Percentiles rank a stretch among this genome's conserved stretches.
phyloP scores from a whole-genome alignment of 2,888 invertebrate species.

The Drosophila niveifrons region DNA sequence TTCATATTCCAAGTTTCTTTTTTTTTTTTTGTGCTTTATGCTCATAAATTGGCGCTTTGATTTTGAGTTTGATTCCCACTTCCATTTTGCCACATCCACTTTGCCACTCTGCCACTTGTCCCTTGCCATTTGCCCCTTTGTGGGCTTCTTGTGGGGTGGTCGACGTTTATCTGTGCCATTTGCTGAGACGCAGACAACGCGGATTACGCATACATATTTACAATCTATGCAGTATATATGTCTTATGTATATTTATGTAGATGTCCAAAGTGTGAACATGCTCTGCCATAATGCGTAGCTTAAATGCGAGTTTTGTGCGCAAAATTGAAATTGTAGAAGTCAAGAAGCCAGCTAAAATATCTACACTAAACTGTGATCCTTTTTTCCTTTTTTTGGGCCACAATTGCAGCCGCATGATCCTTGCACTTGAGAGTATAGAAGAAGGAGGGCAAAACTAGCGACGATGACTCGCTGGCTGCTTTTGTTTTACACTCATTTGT shows the following conservation, averaged over 20 bases:
- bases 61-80: slow-evolving; percentile 13
- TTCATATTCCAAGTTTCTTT: slow-evolving; percentile 1
- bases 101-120: background rate
- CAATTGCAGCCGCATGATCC: slow-evolving; percentile 1
- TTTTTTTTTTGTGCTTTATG: slow-evolving; percentile 3
- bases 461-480: slow-evolving; percentile 6
- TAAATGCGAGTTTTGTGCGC: background rate
- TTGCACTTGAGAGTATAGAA: background rate
- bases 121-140: background rate
- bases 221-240: background rate
- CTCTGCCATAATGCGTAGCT: slow-evolving; percentile 10
- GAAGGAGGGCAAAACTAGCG: background rate
- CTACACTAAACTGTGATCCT: background rate
- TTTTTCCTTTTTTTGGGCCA: background rate
- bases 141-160: too few species aligned
- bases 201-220: background rate
- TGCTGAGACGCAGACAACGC: slow-evolving; percentile 9
- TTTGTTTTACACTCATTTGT: slow-evolving; percentile 59
- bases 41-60: slow-evolving; percentile 13
- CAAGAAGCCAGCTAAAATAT: background rate
- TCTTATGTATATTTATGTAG: background rate
- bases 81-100: background rate
- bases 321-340: background rate
- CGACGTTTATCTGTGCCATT: slow-evolving; percentile 14
- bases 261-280: slow-evolving; percentile 15